Conservation (phyloP, 2,888 invertebrate species). For the Drosophila nr. perissopoda region DNA sequence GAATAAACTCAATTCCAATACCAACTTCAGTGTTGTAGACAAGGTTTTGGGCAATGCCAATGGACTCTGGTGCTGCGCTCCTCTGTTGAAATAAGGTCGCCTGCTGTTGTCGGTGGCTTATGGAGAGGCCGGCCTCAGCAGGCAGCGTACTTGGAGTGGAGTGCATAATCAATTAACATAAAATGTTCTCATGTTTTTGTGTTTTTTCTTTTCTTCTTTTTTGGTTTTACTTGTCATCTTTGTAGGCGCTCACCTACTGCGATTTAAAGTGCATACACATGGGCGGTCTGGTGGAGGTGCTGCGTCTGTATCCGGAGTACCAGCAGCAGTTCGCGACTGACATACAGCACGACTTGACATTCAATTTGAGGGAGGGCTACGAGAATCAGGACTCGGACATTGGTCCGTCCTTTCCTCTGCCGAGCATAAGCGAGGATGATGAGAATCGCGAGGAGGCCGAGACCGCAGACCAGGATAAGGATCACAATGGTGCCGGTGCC, state of each 20-base stretch:
- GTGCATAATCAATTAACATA: constrained; percentile 59
- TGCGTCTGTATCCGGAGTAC: constrained; percentile 96
- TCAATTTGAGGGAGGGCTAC: constrained; percentile 96
- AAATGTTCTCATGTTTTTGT: constrained; percentile 15
- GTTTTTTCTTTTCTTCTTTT: no score
- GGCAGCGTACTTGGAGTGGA: constrained; percentile 17
- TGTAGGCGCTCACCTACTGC: constrained; percentile 95
- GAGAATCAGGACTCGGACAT: constrained; percentile 89
- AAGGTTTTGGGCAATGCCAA: neutral
- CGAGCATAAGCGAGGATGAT: constrained; percentile 98
- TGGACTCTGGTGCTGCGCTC: neutral
- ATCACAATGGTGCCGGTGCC: constrained; percentile 87
- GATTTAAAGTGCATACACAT: constrained; percentile 97
- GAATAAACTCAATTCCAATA: neutral
- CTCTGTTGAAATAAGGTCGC: constrained; percentile 9
- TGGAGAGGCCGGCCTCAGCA: neutral
- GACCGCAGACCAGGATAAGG: constrained; percentile 97
- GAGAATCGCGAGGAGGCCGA: constrained; percentile 93
- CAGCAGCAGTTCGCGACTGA: constrained; percentile 97
- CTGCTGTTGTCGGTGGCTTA: constrained; percentile 32
- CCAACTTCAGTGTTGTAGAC: neutral
- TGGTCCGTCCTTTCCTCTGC: constrained; percentile 88
- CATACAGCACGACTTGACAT: constrained; percentile 97
- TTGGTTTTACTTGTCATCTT: constrained; percentile 11
- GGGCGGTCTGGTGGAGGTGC: constrained; percentile 94